phyloP scores from a whole-genome alignment of 2,113 vertebrate genomes.

The Vireo altiloquus region DNA sequence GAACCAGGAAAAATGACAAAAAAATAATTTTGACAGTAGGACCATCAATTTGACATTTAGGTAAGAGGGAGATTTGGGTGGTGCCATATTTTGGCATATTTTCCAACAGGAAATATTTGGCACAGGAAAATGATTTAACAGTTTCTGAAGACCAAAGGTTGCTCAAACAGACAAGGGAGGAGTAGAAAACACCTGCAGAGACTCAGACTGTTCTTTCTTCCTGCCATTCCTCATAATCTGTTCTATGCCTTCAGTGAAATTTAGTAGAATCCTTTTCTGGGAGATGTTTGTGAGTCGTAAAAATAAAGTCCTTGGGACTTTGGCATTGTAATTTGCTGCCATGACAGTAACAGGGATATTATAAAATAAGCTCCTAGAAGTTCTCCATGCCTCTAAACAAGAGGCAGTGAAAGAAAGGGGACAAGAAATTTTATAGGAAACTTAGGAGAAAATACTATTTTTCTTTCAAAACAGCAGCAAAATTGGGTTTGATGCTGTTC shows the following conservation, averaged over 20 bases:
- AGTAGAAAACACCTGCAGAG: not conserved
- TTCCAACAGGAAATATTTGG: not conserved
- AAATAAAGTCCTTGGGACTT: not conserved
- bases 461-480: not conserved
- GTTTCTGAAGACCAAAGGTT: not conserved
- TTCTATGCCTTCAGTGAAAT: not conserved
- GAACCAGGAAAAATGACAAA: not conserved
- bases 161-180: not conserved
- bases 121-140: not conserved
- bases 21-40: not conserved
- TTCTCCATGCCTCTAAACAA: not conserved
- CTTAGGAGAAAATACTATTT: not conserved
- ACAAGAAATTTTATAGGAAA: slow-evolving; percentile 20
- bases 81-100: not conserved
- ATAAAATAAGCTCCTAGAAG: not conserved
- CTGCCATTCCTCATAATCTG: not conserved
- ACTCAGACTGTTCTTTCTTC: not conserved
- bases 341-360: not conserved
- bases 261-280: not conserved
- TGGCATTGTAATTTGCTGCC: slow-evolving; percentile 8
- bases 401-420: not conserved
- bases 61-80: not conserved
- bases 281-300: not conserved
- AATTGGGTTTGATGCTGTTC: not conserved
- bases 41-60: not conserved